Percentiles rank a stretch among this genome's conserved stretches.
These are phyloP conservation scores for Leucoptera coffeella DNA, from an alignment of 2,888 invertebrate species.

Conservation along the genomic window DNA sequence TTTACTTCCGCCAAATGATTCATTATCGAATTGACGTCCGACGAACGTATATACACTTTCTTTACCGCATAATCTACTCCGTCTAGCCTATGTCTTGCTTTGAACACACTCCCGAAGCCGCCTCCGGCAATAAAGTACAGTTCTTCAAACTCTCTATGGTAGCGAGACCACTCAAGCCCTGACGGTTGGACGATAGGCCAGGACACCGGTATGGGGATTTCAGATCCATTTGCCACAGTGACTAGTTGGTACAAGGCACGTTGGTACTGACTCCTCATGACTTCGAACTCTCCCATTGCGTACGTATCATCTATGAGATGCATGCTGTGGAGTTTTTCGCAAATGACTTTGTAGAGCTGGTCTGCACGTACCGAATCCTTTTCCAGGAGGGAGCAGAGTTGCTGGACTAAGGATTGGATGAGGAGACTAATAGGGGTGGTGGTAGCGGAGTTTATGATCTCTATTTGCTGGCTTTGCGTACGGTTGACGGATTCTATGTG, in stretches of 20 bases:
- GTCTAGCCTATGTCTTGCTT: constrained; percentile 69
- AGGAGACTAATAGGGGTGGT: constrained; percentile 61
- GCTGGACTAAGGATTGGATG: constrained; percentile 64
- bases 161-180: constrained; percentile 57
- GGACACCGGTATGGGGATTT: constrained; percentile 39
- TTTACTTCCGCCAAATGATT: constrained; percentile 71
- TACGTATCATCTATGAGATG: constrained; percentile 66
- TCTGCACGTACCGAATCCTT: constrained; percentile 53
- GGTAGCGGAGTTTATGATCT: constrained; percentile 24
- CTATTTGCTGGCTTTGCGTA: constrained; percentile 28
- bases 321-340: constrained; percentile 61
- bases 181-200: constrained; percentile 49
- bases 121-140: constrained; percentile 63
- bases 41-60: constrained; percentile 62
- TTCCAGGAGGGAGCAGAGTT: constrained; percentile 60
- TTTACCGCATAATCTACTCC: constrained; percentile 75
- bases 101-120: constrained; percentile 72
- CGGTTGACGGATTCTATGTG: constrained; percentile 25
- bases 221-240: constrained; percentile 49
- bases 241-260: constrained; percentile 60
- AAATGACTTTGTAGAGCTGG: constrained; percentile 60
- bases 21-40: constrained; percentile 57
- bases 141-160: constrained; percentile 65
- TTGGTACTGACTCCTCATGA: constrained; percentile 63
- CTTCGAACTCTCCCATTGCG: constrained; percentile 62